Evolutionary conservation across 2,113 vertebrate genomes (phyloP), one percentile per base, ranked within the genome.

Genomic region (Tichodroma muraria): DNA sequence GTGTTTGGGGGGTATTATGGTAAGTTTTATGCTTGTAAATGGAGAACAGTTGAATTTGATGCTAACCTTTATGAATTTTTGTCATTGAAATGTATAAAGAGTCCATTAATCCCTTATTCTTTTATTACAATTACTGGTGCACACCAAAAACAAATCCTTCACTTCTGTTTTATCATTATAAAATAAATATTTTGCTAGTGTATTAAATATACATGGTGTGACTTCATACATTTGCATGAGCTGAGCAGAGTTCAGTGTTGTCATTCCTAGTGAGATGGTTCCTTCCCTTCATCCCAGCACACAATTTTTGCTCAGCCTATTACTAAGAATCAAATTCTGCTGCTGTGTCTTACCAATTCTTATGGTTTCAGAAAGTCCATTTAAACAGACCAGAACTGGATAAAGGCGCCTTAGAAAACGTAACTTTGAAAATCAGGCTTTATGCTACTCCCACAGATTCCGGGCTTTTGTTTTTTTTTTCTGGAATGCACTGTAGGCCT

Each of bases 181-280:
- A 97, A 98, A 97, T 98, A 98, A 98, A 98, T 98, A 98, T 98
- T 98, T 98, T 98, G 98, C 97, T 98, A 98, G 98, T 96, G 95
- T 98, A 98, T 96, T 94, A 97, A 97, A 97, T 83, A 35, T 83
- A 86, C 37, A 16, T 59, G 83, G 94, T 94, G 88, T 96, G 95
- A 70, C 53, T 95, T 91, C 35, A 78, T 97, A 71, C 52, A 3
- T 96, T 87, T 63, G 68, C 14, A 4, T 65, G 27, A 87, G 49
- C 49, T 52, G 53, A 78, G 86, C 85, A 63, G 68, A 38, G 79
- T 35, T 72, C 38, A 53, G 60, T 1, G 0, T 3, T 85, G 45
- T 8, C 71, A 50, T 80, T 60, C 71, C 31, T 10, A 10, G 47
- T 2, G 24, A 80, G 42, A 4, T 50, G 75, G 14, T 70, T 66